These are phyloP conservation scores for Drosophila ambigua DNA, from an alignment of 1,140 invertebrate genomes.

Conservation along the genomic window DNA sequence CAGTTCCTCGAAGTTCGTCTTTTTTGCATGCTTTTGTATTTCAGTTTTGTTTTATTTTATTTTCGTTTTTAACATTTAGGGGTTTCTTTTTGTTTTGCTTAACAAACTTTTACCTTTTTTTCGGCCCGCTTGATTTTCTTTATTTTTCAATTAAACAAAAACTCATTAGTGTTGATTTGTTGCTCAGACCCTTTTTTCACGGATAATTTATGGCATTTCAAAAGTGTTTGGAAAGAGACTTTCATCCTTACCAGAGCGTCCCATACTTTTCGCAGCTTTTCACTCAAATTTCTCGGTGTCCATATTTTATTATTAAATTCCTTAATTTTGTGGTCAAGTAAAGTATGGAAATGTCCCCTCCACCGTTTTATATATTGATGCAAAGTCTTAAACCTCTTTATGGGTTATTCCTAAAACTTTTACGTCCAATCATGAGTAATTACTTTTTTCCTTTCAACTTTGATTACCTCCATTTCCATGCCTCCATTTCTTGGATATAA, in stretches of 20 bases:
- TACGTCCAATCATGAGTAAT: too few species aligned
- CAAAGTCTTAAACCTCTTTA: too few species aligned
- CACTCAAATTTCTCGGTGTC: too few species aligned
- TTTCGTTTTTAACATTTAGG: neutral
- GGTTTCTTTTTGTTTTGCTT: constrained; percentile 22
- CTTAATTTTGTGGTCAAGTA: neutral
- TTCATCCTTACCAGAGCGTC: too few species aligned
- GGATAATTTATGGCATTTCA: constrained; percentile 54
- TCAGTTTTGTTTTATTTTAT: neutral
- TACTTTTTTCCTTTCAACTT: constrained; percentile 1
- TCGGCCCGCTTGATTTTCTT: constrained; percentile 22
- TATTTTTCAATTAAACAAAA: constrained; percentile 57
- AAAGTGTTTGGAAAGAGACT: neutral
- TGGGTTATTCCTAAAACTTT: too few species aligned
- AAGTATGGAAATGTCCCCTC: too few species aligned
- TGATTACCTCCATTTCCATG: neutral
- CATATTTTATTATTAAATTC: too few species aligned
- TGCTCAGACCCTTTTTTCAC: constrained; percentile 33
- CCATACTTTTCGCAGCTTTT: too few species aligned
- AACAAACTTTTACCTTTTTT: constrained; percentile 42
- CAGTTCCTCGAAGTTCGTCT: constrained; percentile 45
- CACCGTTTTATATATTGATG: neutral
- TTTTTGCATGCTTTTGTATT: constrained; percentile 35
- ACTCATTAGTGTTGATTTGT: constrained; percentile 62
- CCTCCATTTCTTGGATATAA: neutral